Evolutionary conservation across 23 tunicate genomes (phyloP), one percentile per base, ranked within the genome.

Genomic region (Styela plicata): DNA sequence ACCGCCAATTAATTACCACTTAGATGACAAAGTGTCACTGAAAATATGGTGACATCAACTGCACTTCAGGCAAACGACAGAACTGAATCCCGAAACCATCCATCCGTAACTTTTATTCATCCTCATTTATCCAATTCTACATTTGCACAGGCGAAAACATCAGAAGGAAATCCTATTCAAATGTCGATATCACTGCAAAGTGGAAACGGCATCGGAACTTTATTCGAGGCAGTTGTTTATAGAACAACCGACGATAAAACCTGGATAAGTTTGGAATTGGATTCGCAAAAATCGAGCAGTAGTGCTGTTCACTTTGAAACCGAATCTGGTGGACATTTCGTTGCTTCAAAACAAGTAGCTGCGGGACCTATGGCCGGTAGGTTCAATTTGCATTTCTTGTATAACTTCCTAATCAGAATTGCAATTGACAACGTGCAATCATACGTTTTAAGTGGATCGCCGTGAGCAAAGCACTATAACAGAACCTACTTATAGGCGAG

Each of bases 331-430:
- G 96, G 89, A 31, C 89, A 90, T 61, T 90, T 63, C 69, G 96
- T 90, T 22, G 96, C 68, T 16, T 24, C 89, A 26, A 90, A 79
- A 68, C 26, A 57, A 22, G 80, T 90, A 0, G 86, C 80, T 2
- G 63, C 96, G 5, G 96, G 89, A 13, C 89, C 96, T 1, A 69
- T 90, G 86, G 89, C 86, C 5, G 96, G 96, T 90, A 67, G 36
- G 88, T 57, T 23, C 0, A 0, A n/a, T 22, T 69, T 0, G 27
- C n/a, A 20, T 69, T 20, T n/a, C 27, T 25, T 19, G 24, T 20
- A 25, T 19, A 69, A 20, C 27, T 69, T 23, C 24, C 24, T 0
- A 0, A 69, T 20, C 24, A 23, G n/a, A 69, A 25, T n/a, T n/a
- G n/a, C n/a, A n/a, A n/a, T n/a, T n/a, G n/a, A n/a, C n/a, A n/a